Evolutionary conservation across 2,888 invertebrate species (phyloP).

Genomic region (Ptilodon capucinus): DNA sequence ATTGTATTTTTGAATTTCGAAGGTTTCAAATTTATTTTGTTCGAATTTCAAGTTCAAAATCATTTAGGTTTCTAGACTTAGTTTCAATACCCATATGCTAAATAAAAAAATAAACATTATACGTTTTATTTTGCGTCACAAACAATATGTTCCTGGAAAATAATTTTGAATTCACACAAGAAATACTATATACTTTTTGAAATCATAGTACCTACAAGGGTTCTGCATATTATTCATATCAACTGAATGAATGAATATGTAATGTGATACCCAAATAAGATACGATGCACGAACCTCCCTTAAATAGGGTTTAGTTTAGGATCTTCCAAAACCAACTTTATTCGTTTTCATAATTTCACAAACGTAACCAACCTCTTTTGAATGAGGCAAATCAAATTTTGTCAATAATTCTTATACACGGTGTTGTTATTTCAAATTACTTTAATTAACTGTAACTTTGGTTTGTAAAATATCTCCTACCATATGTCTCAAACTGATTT

Average conservation of each 20-base stretch:
- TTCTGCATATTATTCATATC: slow-evolving; percentile 5
- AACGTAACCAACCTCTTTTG: neutral
- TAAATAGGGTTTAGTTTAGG: neutral
- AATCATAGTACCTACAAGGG: neutral
- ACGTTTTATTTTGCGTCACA: neutral
- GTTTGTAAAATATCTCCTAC: no score
- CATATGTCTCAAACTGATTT: no score
- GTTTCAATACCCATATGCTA: no score
- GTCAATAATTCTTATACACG: no score
- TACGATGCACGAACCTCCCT: neutral
- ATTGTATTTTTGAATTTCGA: neutral
- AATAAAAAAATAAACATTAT: no score
- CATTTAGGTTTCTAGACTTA: no score
- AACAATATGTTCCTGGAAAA: no score
- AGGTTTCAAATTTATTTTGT: no score
- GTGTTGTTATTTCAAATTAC: no score
- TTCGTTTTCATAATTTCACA: neutral
- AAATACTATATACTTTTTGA: neutral
- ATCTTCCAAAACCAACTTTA: neutral
- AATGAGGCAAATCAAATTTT: no score
- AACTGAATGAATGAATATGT: slow-evolving; percentile 17
- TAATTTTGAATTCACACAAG: neutral
- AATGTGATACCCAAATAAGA: slow-evolving; percentile 4
- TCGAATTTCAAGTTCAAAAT: no score
- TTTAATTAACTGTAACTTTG: no score